These are phyloP conservation scores for Pygathrix nemaeus DNA, from an alignment of 2,113 vertebrate genomes.

Conservation along the genomic window DNA sequence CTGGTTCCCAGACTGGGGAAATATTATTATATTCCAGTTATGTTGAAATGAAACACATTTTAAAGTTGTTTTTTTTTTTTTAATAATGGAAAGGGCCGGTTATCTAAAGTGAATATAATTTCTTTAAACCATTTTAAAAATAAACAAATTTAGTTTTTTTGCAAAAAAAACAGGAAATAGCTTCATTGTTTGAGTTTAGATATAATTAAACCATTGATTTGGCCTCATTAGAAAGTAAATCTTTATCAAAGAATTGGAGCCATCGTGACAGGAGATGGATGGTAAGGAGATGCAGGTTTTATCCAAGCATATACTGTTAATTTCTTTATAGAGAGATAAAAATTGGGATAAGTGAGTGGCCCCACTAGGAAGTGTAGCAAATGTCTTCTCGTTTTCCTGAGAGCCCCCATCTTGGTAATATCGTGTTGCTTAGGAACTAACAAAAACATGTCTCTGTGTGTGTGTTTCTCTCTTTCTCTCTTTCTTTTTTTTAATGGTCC, in stretches of 20 bases:
- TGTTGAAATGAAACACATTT: slow-evolving; percentile 77
- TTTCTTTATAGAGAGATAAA: slow-evolving; percentile 68
- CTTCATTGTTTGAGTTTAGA: slow-evolving; percentile 63
- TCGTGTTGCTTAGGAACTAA: slow-evolving; percentile 84
- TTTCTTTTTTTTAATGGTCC: slow-evolving; percentile 83
- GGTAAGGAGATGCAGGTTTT: neutral
- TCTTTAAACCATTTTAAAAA: slow-evolving; percentile 56
- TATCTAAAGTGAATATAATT: slow-evolving; percentile 49
- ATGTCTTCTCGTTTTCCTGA: slow-evolving; percentile 76
- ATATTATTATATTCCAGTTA: slow-evolving; percentile 32
- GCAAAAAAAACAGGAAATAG: slow-evolving; percentile 51
- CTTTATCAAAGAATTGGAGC: slow-evolving; percentile 41
- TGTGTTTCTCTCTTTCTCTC: slow-evolving; percentile 70
- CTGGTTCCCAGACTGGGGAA: slow-evolving; percentile 41
- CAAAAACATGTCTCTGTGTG: slow-evolving; percentile 76
- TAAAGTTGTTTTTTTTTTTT: slow-evolving; percentile 7
- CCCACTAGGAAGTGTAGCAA: slow-evolving; percentile 72
- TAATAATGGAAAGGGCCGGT: slow-evolving; percentile 68
- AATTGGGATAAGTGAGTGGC: slow-evolving; percentile 54
- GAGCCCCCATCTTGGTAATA: slow-evolving; percentile 79
- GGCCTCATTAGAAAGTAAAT: slow-evolving; percentile 50
- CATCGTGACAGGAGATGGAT: neutral
- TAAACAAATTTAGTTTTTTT: slow-evolving; percentile 7
- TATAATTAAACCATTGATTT: slow-evolving; percentile 58
- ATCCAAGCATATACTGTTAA: slow-evolving; percentile 37